Evolutionary conservation across 2,113 vertebrate genomes (phyloP).

Genomic region (Istiophorus platypterus): DNA sequence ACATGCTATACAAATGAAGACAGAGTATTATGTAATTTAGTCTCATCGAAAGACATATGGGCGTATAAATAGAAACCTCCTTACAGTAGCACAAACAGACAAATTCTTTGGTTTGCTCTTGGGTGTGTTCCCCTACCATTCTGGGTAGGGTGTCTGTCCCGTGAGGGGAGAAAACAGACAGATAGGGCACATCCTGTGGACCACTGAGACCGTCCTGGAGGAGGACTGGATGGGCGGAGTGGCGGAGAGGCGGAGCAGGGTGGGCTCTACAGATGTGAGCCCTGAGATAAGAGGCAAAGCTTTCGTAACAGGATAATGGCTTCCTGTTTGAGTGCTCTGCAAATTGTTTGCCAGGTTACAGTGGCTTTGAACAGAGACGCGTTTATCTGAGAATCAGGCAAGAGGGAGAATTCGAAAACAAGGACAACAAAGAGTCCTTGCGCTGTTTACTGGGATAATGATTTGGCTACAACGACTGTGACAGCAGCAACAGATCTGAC

Average conservation of each 20-base stretch:
- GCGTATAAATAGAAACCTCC: conserved; percentile 30
- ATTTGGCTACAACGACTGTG: conserved; percentile 52
- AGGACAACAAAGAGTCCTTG: conserved; percentile 63
- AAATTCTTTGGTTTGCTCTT: conserved; percentile 63
- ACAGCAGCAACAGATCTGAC: conserved; percentile 52
- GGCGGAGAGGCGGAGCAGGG: conserved; percentile 45
- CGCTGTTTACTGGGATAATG: conserved; percentile 64
- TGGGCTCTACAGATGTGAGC: conserved; percentile 77
- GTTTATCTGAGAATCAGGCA: conserved; percentile 69
- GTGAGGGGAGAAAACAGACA: conserved; percentile 56
- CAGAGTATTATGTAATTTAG: neutral
- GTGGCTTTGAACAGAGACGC: conserved; percentile 68
- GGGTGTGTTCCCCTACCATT: conserved; percentile 68
- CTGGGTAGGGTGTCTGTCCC: conserved; percentile 49
- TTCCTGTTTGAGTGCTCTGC: conserved; percentile 82
- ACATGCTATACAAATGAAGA: neutral
- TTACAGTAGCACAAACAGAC: conserved; percentile 51
- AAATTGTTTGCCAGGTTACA: conserved; percentile 68
- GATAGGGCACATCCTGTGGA: conserved; percentile 79
- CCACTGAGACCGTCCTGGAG: conserved; percentile 40
- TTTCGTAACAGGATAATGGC: conserved; percentile 77
- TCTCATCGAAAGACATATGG: neutral
- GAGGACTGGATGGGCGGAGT: conserved; percentile 53
- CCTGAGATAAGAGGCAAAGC: conserved; percentile 78
- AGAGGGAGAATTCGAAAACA: conserved; percentile 55